phyloP scores from a whole-genome alignment of 2,113 vertebrate genomes.

The Varanus komodoensis region DNA sequence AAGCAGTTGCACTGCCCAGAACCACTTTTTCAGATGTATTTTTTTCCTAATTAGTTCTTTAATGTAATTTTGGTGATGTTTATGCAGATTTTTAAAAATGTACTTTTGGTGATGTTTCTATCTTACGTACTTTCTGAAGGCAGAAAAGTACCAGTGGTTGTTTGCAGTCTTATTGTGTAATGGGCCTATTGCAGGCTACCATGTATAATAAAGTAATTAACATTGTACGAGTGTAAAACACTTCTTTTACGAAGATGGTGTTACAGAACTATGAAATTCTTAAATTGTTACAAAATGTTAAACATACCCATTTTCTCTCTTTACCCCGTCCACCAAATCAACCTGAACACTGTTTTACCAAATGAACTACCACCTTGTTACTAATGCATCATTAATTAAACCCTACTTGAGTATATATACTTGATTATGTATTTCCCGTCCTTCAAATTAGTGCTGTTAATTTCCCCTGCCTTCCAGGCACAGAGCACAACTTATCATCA shows the following conservation, averaged over 20 bases:
- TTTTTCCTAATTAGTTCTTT: constrained; percentile 78
- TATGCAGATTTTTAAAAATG: constrained; percentile 66
- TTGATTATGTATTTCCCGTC: constrained; percentile 70
- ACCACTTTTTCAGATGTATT: constrained; percentile 82
- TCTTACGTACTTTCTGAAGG: constrained; percentile 79
- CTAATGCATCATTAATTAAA: constrained; percentile 73
- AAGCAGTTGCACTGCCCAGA: constrained; percentile 80
- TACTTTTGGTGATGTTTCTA: constrained; percentile 83
- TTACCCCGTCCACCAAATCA: constrained; percentile 62
- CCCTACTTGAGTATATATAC: constrained; percentile 70
- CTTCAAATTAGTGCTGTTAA: constrained; percentile 67
- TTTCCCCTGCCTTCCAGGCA: constrained; percentile 55
- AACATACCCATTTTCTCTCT: constrained; percentile 67
- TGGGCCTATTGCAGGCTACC: constrained; percentile 82
- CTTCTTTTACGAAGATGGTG: constrained; percentile 84
- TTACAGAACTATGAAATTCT: constrained; percentile 75
- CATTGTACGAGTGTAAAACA: constrained; percentile 85
- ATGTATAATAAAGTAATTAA: constrained; percentile 85
- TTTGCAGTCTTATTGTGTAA: constrained; percentile 85
- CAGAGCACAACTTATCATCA: constrained; percentile 63
- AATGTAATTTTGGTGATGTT: constrained; percentile 80
- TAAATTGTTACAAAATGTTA: constrained; percentile 79
- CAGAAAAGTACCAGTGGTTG: constrained; percentile 83
- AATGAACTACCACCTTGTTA: constrained; percentile 60
- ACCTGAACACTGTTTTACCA: constrained; percentile 66